phyloP scores from a whole-genome alignment of 2,888 invertebrate species.

The Limnephilus lunatus region DNA sequence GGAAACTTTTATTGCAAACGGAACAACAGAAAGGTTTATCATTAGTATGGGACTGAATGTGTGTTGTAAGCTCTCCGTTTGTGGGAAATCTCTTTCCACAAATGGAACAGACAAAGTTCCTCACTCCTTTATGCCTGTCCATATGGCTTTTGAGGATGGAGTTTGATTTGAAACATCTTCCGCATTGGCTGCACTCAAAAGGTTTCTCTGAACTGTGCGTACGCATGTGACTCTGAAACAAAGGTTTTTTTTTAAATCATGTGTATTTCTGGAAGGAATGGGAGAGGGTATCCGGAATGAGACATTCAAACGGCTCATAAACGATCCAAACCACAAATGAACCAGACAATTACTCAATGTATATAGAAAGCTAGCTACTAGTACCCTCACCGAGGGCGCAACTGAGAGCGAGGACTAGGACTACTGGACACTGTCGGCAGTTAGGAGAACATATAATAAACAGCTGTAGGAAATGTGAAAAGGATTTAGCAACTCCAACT shows the following conservation, averaged over 20 bases:
- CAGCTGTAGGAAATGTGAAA: background rate
- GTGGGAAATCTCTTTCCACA: conserved; percentile 63
- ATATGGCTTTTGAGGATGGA: conserved; percentile 55
- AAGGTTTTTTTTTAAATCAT: background rate
- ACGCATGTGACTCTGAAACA: conserved; percentile 58
- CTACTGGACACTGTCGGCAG: background rate
- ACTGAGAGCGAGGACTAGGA: too few relatives aligned
- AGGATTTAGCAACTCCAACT: background rate
- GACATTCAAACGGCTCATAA: background rate
- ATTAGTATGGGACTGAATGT: conserved; percentile 57
- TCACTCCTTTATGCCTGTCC: conserved; percentile 56
- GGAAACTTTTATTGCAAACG: conserved; percentile 49
- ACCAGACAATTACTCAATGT: background rate
- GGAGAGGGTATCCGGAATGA: background rate
- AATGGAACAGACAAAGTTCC: conserved; percentile 60
- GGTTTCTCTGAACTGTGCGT: conserved; percentile 57
- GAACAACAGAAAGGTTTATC: conserved; percentile 51
- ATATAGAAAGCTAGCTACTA: background rate
- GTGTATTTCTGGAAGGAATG: background rate
- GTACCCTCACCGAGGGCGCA: too few relatives aligned
- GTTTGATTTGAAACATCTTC: conserved; percentile 57
- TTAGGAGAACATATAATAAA: background rate
- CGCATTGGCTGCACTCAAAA: conserved; percentile 52
- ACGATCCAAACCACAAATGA: background rate
- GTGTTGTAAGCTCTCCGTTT: conserved; percentile 56